Evolutionary conservation across 2,113 vertebrate species (phyloP).

Genomic region (Craseonycteris thonglongyai): DNA sequence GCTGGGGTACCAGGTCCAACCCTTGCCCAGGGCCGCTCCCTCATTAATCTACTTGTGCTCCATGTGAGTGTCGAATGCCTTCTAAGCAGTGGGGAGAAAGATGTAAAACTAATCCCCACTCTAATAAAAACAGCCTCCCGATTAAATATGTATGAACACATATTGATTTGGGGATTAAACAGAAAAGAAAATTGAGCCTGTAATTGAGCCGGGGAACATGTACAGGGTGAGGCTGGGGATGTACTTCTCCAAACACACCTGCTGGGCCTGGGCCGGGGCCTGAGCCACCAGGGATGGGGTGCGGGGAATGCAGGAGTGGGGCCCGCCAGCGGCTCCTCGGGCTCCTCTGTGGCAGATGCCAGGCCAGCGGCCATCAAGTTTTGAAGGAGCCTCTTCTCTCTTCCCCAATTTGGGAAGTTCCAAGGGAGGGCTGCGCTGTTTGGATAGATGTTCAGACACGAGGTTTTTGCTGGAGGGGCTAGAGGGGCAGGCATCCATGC

Average conservation of each 20-base stretch:
- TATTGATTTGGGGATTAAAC: conserved; percentile 65
- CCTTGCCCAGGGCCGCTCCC: fast-evolving
- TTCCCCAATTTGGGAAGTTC: not conserved
- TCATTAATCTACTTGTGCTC: not conserved
- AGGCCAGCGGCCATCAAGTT: not conserved
- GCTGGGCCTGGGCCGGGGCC: not conserved
- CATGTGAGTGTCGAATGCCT: not conserved
- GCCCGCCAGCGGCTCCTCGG: fast-evolving
- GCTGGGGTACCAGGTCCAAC: not conserved
- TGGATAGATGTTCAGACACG: fast-evolving
- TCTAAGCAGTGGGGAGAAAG: conserved; percentile 37
- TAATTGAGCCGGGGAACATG: conserved; percentile 38
- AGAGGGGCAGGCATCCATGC: not conserved
- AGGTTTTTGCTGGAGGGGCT: not conserved
- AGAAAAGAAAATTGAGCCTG: conserved; percentile 65
- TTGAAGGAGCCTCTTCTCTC: not conserved
- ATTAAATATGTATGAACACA: conserved; percentile 62
- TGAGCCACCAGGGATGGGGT: fast-evolving
- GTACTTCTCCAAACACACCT: conserved; percentile 47
- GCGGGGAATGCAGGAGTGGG: too few relatives aligned
- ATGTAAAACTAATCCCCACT: conserved; percentile 60
- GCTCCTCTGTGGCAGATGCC: too few relatives aligned
- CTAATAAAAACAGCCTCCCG: conserved; percentile 64
- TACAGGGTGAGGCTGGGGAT: not conserved
- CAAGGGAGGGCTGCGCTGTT: not conserved